These are phyloP conservation scores for Plestiodon gilberti DNA, from an alignment of 2,113 vertebrate genomes.

Conservation along the genomic window DNA sequence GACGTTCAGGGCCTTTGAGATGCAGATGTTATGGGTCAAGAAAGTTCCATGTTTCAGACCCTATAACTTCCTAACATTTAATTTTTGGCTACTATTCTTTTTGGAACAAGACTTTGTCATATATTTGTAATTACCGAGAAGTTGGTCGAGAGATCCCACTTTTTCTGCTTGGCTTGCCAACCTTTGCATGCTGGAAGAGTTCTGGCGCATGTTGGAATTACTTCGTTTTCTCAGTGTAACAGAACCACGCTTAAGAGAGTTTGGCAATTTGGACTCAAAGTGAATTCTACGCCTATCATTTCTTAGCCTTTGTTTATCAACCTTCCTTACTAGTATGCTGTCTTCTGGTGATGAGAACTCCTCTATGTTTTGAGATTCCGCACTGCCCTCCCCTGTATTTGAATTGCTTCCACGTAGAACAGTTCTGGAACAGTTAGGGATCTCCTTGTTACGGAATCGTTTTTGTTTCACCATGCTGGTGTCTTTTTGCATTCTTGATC, in stretches of 20 bases:
- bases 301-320: slow-evolving; percentile 33
- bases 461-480: slow-evolving; percentile 12
- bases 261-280: slow-evolving; percentile 37
- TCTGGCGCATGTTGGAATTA: neutral
- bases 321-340: slow-evolving; percentile 61
- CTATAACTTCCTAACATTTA: neutral
- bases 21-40: too few relatives aligned
- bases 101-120: slow-evolving; percentile 28
- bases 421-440: neutral
- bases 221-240: slow-evolving; percentile 21
- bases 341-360: slow-evolving; percentile 87
- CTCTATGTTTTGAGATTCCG: slow-evolving; percentile 75
- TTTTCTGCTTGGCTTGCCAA: slow-evolving; percentile 37
- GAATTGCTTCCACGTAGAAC: neutral
- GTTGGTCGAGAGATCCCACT: slow-evolving; percentile 75
- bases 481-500: slow-evolving; percentile 46
- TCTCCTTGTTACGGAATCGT: neutral
- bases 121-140: slow-evolving; percentile 79
- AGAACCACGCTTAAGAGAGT: slow-evolving; percentile 21
- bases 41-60: neutral
- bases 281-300: slow-evolving; percentile 35
- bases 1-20: neutral
- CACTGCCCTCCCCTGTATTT: neutral
- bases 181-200: slow-evolving; percentile 27
- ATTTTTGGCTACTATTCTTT: neutral